Base-by-base conservation (phyloP, 2,113 vertebrate genomes). In the Onychostruthus taczanowskii region DNA sequence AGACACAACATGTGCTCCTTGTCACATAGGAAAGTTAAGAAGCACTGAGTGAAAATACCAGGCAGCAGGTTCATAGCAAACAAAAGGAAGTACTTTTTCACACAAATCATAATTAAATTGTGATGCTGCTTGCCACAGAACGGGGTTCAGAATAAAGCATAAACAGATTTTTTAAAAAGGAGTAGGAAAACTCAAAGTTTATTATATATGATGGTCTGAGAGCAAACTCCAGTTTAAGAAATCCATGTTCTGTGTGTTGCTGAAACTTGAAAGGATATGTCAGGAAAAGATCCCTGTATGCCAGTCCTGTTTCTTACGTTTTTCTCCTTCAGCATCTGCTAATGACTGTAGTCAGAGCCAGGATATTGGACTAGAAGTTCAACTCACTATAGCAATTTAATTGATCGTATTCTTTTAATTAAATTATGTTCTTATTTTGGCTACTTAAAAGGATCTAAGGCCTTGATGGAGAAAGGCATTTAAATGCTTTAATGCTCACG, bases 341-440 rank as follows among this genome's bases (percentile, higher is more conserved):
- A 87, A 70, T 49, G 83, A 74, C 76, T 56, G 8, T 3, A 90
- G 80, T 75, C 89, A 92, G 77, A 92, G 76, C 35, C 86, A 91
- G 94, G 80, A 93, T 81, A 87, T 87, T 93, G 92, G 47, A 84
- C 77, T 94, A 58, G 68, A 88, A 77, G 68, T 90, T 62, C 79
- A 93, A 74, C 39, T 90, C 95, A 89, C 80, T 89, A 44, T 15
- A 90, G 86, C 76, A 87, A 90, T 93, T 90, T 92, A 91, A 96
- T 84, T 80, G 19, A 89, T 93, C 6, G 1, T 41, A 87, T 41
- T 56, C 35, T 93, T 92, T 95, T 89, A 97, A 96, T 88, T 68
- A 94, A 87, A 84, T 95, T 90, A 81, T 37, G 61, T 84, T 90
- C 92, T 91, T 84, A 90, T 93, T 97, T 95, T 52, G 66, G 68